Evolutionary conservation across 2,888 invertebrate species (phyloP), one percentile per base, ranked within the genome.

Genomic region (Drosophila niveifrons): DNA sequence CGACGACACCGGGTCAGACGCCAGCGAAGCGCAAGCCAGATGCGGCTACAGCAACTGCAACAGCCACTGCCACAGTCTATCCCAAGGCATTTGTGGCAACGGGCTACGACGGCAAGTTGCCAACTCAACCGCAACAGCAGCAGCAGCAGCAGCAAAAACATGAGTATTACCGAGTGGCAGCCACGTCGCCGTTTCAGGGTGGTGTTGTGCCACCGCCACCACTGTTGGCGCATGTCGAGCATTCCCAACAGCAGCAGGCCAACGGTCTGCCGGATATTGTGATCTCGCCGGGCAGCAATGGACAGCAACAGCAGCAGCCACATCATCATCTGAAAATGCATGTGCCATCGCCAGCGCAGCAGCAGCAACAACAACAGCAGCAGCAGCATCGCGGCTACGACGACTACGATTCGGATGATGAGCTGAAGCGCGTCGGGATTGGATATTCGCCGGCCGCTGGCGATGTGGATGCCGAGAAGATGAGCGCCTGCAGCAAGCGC

Each of bases 331-430:
- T 78, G 0, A 86, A 88, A 73, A 71, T 78, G 53, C 89, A 67
- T 8, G 75, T 72, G 65, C 65, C 78, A 71, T 67, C 78, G 55
- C 64, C 72, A 53, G 29, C 68, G 1, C 69, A 78, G 3, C 65
- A 73, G 6, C 74, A 71, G 9, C 82, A 77, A 8, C 74, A 70
- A 34, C 68, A 94, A 70, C 93, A 94, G 78, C 93, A 94, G 78
- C 93, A 94, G 69, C 93, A 94, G 11, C 92, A 92, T 66, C 89
- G 93, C 41, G 93, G 94, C 75, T 96, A 95, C 91, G 97, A 97
- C 90, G 96, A 96, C 87, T 95, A 95, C 83, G 97, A 97, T 92
- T 97, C 97, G 89, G 98, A 98, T 91, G 98, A 98, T 91, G 98
- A 98, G 90, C 93, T 98, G 71, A 94, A 96, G 74, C 94, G 96